Base-by-base conservation (phyloP, 2,888 invertebrate genomes). In the Linyphia triangularis region DNA sequence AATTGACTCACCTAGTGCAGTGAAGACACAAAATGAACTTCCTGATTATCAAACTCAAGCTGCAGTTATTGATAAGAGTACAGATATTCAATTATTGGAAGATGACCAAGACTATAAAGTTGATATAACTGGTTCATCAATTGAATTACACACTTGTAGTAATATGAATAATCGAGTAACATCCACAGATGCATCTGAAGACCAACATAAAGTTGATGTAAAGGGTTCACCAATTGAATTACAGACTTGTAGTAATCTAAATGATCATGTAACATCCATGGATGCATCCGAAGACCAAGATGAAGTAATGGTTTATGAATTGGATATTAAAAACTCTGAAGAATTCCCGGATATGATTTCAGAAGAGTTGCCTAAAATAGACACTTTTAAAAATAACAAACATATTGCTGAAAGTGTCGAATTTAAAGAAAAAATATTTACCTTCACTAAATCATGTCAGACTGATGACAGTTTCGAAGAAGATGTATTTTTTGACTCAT, bases 391-490 rank as follows among this genome's bases (percentile, higher is more conserved):
- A 51, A 51, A n/a, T n/a, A 51, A 51, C n/a, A n/a, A 16, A 16
- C 51, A 30, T 10, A 51, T 26, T 43, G 24, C 43, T 43, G 30
- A 82, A 63, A 63, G 22, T 22, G 37, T 63, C 5, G 13, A 19
- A 3, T 26, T 59, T 19, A 19, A 22, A 9, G 69, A 69, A n/a
- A 72, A 65, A 65, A 86, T 28, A 57, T 81, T 65, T 40, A 82
- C 40, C 16, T 69, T 69, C n/a, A 82, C 75, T 37, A 81, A 88
- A 69, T 77, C 77, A 19, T 88, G 83, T 26, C 88, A 88, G 51
- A 88, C 88, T n/a, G 88, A 88, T 33, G 88, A 88, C 9, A 78
- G 73, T 51, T 88, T 81, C 69, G 88, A 88, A 65, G 88, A 88
- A 30, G 88, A 88, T 24, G 28, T 40, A 6, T 88, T 88, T 70